A percentile compares a stretch with the other conserved stretches of the same genome.
These are phyloP conservation scores for Bradysia coprophila DNA, from an alignment of 1,140 invertebrate genomes.

Conservation along the genomic window DNA sequence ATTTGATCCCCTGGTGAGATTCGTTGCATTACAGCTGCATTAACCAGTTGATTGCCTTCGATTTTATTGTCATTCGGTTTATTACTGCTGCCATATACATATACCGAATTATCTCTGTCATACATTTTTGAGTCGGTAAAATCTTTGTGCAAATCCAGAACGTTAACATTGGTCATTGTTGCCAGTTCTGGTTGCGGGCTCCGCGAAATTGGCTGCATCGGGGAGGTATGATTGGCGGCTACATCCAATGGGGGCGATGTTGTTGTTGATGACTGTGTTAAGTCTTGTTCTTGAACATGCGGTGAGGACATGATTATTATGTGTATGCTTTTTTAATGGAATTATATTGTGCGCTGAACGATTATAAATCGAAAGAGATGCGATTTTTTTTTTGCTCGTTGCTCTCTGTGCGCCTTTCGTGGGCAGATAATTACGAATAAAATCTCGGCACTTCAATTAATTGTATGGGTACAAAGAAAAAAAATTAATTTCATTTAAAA, in stretches of 20 bases:
- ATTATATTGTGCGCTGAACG: no score
- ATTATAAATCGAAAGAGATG: no score
- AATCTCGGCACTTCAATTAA: no score
- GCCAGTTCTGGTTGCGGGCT: slow-evolving; percentile 49
- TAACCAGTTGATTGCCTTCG: not conserved
- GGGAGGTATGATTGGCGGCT: not conserved
- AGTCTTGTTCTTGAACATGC: not conserved
- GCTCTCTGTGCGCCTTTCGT: no score
- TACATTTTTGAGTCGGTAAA: slow-evolving; percentile 15
- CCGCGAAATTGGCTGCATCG: slow-evolving; percentile 26
- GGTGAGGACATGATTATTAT: not conserved
- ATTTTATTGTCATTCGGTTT: slow-evolving; percentile 3
- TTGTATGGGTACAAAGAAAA: no score
- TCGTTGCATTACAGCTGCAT: slow-evolving; percentile 13
- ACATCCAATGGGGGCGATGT: not conserved
- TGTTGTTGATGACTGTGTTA: not conserved
- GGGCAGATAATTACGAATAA: no score
- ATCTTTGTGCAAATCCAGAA: slow-evolving; percentile 40
- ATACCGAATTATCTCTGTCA: slow-evolving; percentile 18
- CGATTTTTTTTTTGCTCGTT: no score
- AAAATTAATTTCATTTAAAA: no score
- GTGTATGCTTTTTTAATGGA: no score
- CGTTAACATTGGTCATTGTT: slow-evolving; percentile 55
- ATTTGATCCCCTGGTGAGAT: slow-evolving; percentile 10
- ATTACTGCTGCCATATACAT: slow-evolving; percentile 16